These are phyloP conservation scores for Drosophila subsilvestris DNA, from an alignment of 2,888 invertebrate genomes.

Conservation along the genomic window DNA sequence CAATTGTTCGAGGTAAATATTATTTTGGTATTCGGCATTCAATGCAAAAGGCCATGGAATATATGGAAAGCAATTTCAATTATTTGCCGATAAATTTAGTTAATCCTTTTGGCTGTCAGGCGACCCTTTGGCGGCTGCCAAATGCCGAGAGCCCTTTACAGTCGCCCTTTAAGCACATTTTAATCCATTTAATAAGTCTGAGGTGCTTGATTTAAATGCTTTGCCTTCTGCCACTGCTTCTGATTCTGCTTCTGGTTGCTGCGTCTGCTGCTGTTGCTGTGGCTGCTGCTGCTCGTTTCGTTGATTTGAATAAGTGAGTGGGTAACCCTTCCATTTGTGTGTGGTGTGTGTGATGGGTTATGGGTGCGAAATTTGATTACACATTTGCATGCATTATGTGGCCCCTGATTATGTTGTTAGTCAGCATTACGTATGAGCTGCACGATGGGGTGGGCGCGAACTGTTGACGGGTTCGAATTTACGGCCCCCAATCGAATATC, in stretches of 20 bases:
- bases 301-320: conserved; percentile 66
- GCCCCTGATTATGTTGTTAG: conserved; percentile 48
- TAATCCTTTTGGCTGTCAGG: conserved; percentile 37
- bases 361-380: conserved; percentile 52
- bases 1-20: conserved; percentile 47
- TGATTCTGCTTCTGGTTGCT: background rate
- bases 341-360: conserved; percentile 7
- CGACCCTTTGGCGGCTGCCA: conserved; percentile 31
- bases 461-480: background rate
- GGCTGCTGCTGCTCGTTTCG: conserved; percentile 38
- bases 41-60: conserved; percentile 3
- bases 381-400: conserved; percentile 60
- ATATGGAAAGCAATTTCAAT: conserved; percentile 60
- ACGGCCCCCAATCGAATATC: background rate
- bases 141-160: conserved; percentile 45
- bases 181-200: conserved; percentile 60
- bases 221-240: conserved; percentile 10
- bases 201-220: conserved; percentile 63
- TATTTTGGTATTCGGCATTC: conserved; percentile 42
- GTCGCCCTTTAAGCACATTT: conserved; percentile 57
- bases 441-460: background rate
- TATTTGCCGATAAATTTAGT: conserved; percentile 58
- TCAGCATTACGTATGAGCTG: conserved; percentile 19
- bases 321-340: conserved; percentile 7
- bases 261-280: conserved; percentile 3